Conservation (phyloP, 2,797 vertebrate species). For the Acridotheres tristis region DNA sequence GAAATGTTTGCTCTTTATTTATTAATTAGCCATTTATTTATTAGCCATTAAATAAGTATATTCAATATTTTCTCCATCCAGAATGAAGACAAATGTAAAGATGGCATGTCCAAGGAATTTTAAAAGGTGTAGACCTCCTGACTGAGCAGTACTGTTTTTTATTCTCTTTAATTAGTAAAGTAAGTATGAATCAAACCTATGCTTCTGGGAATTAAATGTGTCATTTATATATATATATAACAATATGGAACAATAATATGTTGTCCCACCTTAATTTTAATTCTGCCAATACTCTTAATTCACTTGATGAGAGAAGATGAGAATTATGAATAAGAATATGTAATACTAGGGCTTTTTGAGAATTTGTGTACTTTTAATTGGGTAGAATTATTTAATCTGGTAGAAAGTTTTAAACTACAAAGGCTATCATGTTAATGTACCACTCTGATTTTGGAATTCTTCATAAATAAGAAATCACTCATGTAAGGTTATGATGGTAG, state of each 20-base stretch:
- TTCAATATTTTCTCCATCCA: constrained; percentile 50
- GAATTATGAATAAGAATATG: background rate
- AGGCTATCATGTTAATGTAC: background rate
- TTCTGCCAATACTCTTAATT: background rate
- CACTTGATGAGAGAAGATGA: background rate
- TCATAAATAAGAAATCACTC: background rate
- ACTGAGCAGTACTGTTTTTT: constrained; percentile 69
- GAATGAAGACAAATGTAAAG: constrained; percentile 81
- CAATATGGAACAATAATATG: background rate
- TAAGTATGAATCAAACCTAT: constrained; percentile 68
- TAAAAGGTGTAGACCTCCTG: constrained; percentile 84
- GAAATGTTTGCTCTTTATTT: background rate
- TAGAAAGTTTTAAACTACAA: background rate
- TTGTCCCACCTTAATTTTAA: background rate
- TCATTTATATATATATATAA: background rate
- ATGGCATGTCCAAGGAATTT: constrained; percentile 83
- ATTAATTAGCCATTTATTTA: background rate
- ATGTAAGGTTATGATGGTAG: background rate
- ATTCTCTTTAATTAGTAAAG: constrained; percentile 63
- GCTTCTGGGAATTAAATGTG: background rate
- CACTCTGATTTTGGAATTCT: background rate
- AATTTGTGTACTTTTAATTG: background rate
- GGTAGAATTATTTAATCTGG: background rate
- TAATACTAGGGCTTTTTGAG: background rate
- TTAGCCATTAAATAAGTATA: background rate